Base-by-base conservation (phyloP, 2,113 vertebrate genomes). In the Gambusia affinis region DNA sequence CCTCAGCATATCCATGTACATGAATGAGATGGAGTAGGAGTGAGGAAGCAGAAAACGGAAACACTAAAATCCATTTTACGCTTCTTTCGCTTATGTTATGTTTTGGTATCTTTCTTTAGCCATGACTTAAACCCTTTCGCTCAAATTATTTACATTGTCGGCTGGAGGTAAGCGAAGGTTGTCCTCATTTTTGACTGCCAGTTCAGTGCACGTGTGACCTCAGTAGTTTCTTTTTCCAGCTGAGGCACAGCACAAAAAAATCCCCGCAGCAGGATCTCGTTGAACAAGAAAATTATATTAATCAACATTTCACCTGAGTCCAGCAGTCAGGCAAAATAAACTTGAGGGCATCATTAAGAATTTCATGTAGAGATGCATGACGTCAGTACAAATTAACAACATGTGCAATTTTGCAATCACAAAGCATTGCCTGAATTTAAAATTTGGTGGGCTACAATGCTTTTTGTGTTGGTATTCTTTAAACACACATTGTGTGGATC, bases 1-100 rank as follows among this genome's bases (percentile, higher is more conserved):
- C 86, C 86, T 89, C 88, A 79, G 39, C 80, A 62, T 73, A 60
- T 78, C 82, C 86, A 85, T 87, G 72, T 76, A 79, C 71, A 80
- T 70, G 78, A 84, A 79, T 72, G 72, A 87, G 85, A 74, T 35
- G 70, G 83, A 78, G 80, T 77, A 64, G 78, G 87, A 79, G 64
- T 71, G 87, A 64, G 63, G 79, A 68, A 31, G 78, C 70, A 27
- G 62, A 76, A 70, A 65, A 65, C 60, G 68, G 70, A 85, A 47
- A 33, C 73, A 77, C 51, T 17, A 4, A 72, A 80, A 80, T 87
- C 63, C 57, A 62, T 47, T 75, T 69, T 30, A 64, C 67, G 73
- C 60, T 76, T 35, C 67, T 82, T 64, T n/a, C 8, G n/a, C n/a
- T 42, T 15, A 22, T 31, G 31, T 63, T n/a, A n/a, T 57, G 17